A percentile compares a stretch with the other conserved stretches of the same genome.
phyloP scores from a whole-genome alignment of 2,888 invertebrate genomes.

The Prosapia bicincta region DNA sequence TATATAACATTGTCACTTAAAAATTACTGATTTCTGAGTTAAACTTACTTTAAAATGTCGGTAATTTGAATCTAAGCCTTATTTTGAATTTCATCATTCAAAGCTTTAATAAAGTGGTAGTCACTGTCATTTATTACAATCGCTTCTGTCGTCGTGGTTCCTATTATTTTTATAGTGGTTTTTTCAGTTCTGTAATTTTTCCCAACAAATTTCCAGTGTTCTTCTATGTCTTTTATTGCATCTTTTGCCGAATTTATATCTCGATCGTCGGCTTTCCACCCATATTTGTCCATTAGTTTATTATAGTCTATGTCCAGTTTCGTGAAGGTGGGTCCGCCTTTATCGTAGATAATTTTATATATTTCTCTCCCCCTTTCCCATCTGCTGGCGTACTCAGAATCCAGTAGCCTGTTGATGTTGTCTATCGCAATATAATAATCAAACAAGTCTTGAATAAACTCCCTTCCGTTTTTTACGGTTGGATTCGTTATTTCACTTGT shows the following conservation, averaged over 20 bases:
- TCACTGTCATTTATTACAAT: no score
- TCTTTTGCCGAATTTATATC: neutral
- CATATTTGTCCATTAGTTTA: neutral
- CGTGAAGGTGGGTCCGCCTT: neutral
- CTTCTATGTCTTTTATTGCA: neutral
- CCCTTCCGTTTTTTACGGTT: neutral
- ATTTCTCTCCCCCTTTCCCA: neutral
- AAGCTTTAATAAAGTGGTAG: no score
- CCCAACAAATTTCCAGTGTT: neutral
- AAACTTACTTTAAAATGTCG: no score
- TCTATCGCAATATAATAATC: neutral
- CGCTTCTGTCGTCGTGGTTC: no score
- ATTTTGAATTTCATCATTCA: no score
- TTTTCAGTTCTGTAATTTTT: neutral
- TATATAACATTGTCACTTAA: no score
- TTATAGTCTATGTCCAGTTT: neutral
- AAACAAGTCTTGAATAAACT: neutral
- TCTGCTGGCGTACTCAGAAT: neutral
- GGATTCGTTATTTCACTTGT: neutral
- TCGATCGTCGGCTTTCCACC: neutral
- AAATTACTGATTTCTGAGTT: no score
- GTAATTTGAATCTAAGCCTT: no score
- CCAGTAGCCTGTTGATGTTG: neutral
- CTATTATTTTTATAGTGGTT: neutral
- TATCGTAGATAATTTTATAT: neutral